Evolutionary conservation across 2,113 vertebrate genomes (phyloP).

Genomic region (Leiothrix lutea): DNA sequence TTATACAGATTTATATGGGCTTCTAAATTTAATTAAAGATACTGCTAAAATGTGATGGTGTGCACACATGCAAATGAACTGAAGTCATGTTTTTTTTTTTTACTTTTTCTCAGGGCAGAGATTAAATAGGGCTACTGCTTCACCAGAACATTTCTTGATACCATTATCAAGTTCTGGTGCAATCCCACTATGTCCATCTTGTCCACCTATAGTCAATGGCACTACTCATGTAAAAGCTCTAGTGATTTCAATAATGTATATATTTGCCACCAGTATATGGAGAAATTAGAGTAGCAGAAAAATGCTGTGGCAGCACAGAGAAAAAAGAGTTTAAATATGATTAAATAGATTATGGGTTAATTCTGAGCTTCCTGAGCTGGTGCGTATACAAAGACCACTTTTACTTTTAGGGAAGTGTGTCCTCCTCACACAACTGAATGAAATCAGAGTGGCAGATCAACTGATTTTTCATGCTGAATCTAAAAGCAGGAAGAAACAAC

Average conservation of each 20-base stretch:
- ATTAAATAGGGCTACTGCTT: background rate
- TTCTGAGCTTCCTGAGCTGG: background rate
- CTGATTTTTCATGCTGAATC: background rate
- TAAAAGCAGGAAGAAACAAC: background rate
- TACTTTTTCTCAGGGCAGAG: background rate
- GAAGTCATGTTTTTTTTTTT: rapidly evolving
- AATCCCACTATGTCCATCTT: background rate
- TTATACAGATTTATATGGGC: background rate
- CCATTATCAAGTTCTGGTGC: background rate
- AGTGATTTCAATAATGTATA: background rate
- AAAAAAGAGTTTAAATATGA: background rate
- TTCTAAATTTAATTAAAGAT: background rate
- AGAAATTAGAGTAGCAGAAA: background rate
- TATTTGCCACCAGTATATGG: background rate
- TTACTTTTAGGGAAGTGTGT: background rate
- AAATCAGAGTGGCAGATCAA: background rate
- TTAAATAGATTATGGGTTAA: background rate
- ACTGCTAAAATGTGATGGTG: background rate
- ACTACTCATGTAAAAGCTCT: background rate
- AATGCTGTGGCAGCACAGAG: background rate
- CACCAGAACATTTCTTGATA: background rate
- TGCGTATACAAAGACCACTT: background rate
- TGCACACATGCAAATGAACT: background rate
- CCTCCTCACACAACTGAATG: background rate
- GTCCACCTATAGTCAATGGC: background rate